Evolutionary conservation across 2,888 invertebrate species (phyloP).

Genomic region (Stenotaenia linearis): DNA sequence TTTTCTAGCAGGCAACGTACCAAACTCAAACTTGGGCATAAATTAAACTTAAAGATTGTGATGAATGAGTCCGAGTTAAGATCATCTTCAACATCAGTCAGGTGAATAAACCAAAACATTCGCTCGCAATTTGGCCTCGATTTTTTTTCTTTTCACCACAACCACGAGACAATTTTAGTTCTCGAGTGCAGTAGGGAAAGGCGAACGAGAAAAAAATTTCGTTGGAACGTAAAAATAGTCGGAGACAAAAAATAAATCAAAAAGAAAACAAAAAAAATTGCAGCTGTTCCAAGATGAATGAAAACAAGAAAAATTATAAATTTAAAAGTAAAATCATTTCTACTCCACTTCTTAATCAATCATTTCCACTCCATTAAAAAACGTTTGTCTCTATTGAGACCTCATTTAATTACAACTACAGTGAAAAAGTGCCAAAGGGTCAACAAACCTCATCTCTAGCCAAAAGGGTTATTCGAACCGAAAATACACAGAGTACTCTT

Average conservation of each 20-base stretch:
- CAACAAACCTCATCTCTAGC: not conserved
- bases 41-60: not conserved
- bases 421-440: not conserved
- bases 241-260: not conserved
- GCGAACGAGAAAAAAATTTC: not conserved
- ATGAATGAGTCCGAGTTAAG: not conserved
- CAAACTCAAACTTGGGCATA: not conserved
- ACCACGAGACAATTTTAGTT: not conserved
- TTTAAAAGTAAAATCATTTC: not conserved
- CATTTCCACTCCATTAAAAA: not conserved
- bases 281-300: not conserved
- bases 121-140: not conserved
- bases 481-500: not conserved
- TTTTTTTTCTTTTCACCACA: not conserved
- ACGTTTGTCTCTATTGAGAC: not conserved
- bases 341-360: not conserved
- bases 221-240: not conserved
- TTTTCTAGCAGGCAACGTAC: not conserved
- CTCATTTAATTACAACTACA: not conserved
- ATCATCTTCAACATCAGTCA: not conserved
- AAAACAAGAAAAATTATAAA: not conserved
- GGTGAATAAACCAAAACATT: not conserved
- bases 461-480: not conserved
- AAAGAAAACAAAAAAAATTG: not conserved
- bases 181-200: not conserved